Percentiles rank a stretch among this genome's conserved stretches.
Evolutionary conservation across 2,888 invertebrate genomes (phyloP).

Genomic region (Saturnia japonica): DNA sequence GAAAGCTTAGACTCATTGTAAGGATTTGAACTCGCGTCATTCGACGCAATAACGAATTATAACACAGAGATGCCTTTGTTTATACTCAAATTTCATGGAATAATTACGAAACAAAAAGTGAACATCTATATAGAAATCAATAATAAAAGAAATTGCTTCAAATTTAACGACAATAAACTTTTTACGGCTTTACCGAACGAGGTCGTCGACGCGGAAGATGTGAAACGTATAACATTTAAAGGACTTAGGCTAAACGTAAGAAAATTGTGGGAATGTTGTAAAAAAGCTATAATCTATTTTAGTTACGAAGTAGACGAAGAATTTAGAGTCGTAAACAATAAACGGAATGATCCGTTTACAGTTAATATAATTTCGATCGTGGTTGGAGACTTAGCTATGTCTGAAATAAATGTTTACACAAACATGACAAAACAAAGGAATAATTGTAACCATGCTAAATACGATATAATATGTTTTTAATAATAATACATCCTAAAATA

Average conservation of each 20-base stretch:
- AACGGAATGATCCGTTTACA: slow-evolving; percentile 4
- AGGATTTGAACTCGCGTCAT: no score
- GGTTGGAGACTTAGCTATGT: not conserved
- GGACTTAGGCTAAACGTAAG: slow-evolving; percentile 15
- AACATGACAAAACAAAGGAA: no score
- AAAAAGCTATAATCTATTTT: slow-evolving; percentile 17
- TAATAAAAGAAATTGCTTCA: slow-evolving; percentile 57
- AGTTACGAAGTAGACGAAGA: slow-evolving; percentile 10
- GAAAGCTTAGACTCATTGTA: no score
- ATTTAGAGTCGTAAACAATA: slow-evolving; percentile 14
- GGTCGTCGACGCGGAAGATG: slow-evolving; percentile 45
- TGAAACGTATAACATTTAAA: slow-evolving; percentile 8
- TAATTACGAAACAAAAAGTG: slow-evolving; percentile 44
- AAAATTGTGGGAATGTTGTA: slow-evolving; percentile 19
- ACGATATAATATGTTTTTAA: not conserved
- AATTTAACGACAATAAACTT: slow-evolving; percentile 60
- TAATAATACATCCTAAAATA: not conserved
- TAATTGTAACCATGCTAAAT: no score
- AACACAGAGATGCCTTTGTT: not conserved
- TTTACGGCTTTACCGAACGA: slow-evolving; percentile 57
- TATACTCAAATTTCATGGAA: not conserved
- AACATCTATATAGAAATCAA: slow-evolving; percentile 47
- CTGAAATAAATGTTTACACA: no score
- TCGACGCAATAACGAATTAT: not conserved
- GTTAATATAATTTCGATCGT: not conserved